A percentile compares a stretch with the other conserved stretches of the same genome.
These are phyloP conservation scores for Microtus richardsoni DNA, from an alignment of 2,113 vertebrate genomes.

Conservation along the genomic window DNA sequence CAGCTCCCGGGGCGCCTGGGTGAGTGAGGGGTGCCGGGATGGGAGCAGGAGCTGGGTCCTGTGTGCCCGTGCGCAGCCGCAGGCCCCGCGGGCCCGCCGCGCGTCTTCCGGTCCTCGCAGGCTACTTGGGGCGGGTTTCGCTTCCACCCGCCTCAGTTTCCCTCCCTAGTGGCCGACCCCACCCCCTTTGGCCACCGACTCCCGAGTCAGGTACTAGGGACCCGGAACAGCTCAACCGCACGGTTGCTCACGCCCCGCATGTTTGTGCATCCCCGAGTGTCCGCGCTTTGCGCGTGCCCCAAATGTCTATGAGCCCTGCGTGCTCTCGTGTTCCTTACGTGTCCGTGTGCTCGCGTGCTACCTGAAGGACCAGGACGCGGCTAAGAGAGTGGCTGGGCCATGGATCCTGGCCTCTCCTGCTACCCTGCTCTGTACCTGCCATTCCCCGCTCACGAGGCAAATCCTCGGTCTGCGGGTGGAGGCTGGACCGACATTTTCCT, in stretches of 20 bases:
- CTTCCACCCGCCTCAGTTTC: constrained; percentile 40
- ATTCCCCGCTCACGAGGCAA: background rate
- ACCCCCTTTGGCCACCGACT: background rate
- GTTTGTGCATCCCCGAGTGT: background rate
- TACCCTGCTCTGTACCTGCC: background rate
- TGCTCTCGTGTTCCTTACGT: background rate
- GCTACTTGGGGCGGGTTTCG: background rate
- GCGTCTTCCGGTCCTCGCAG: background rate
- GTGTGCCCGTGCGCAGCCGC: background rate
- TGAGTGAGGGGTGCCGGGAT: constrained; percentile 72
- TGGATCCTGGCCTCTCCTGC: background rate
- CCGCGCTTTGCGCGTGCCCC: background rate
- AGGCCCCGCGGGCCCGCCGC: background rate
- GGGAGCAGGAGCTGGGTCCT: background rate
- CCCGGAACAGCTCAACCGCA: background rate
- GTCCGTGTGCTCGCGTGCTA: background rate
- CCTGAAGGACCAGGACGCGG: background rate
- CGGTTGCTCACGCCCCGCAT: background rate
- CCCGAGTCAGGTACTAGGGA: background rate
- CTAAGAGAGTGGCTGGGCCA: background rate
- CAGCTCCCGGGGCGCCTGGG: constrained; percentile 75
- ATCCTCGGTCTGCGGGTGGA: background rate
- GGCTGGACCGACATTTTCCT: constrained; percentile 7
- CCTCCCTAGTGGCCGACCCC: background rate
- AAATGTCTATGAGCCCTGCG: background rate